Evolutionary conservation across 2,797 vertebrate species (phyloP).

Genomic region (Brachymystax lenok): DNA sequence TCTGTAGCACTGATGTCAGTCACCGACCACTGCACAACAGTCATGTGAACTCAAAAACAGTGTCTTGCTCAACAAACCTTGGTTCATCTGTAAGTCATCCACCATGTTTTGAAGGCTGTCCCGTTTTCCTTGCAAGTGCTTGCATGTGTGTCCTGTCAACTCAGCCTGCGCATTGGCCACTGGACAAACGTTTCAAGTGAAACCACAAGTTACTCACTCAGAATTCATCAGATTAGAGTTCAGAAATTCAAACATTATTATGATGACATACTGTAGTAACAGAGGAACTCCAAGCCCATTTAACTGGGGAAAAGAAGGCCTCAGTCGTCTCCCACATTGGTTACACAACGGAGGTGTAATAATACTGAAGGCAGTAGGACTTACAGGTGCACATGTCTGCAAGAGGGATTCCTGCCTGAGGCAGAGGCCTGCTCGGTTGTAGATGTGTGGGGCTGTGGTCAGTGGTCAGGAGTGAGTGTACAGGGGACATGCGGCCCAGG

Average conservation of each 20-base stretch:
- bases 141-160: slow-evolving; percentile 48
- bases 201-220: not conserved
- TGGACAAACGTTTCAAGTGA: slow-evolving; percentile 36
- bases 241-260: too few species aligned
- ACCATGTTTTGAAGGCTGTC: slow-evolving; percentile 64
- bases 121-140: slow-evolving; percentile 64
- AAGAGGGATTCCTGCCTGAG: slow-evolving; percentile 14
- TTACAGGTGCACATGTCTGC: slow-evolving; percentile 22
- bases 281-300: not conserved
- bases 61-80: slow-evolving; percentile 50
- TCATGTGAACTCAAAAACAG: not conserved
- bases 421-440: slow-evolving; percentile 21
- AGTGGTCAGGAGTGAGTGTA: slow-evolving; percentile 80
- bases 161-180: slow-evolving; percentile 55
- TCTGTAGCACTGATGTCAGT: not conserved
- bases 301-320: not conserved
- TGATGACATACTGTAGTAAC: not conserved
- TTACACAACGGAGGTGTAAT: not conserved
- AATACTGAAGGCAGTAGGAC: not conserved
- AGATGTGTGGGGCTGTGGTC: slow-evolving; percentile 46
- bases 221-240: not conserved
- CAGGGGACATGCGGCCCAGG: slow-evolving; percentile 73
- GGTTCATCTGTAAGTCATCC: slow-evolving; percentile 62
- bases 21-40: not conserved
- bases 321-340: not conserved